Base-by-base conservation (phyloP, 2,113 vertebrate species). In the Craseonycteris thonglongyai region DNA sequence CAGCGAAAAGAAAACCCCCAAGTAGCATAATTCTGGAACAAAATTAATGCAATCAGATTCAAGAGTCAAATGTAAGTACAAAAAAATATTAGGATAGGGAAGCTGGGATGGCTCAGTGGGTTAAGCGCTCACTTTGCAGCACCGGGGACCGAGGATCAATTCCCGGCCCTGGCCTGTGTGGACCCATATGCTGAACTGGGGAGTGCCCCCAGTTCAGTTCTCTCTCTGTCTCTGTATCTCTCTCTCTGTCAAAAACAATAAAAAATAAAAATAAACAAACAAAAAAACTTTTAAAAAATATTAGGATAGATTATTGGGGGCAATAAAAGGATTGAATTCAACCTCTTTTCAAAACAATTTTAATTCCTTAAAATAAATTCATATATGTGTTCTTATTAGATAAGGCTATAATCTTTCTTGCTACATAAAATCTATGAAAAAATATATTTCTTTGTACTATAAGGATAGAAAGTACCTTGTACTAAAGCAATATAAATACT, bases 361-460 rank as follows among this genome's bases (percentile, higher is more conserved):
- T 65, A 93, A 93, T 83, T 89, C 16, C 42, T 91, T 90, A 79
- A 91, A 89, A 69, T 74, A 95, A 90, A 90, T 63, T 79, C 54
- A 68, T 4, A 87, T 69, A 28, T 61, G 33, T 68, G 26, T 19
- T 96, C n/a, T 91, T 79, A 84, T 66, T 75, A 54, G 9, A 82
- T 9, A 94, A 85, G 30, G 33, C 22, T 33, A 93, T 58, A 74
- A 51, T 78, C 35, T 80, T 96, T 75, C 47, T 51, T 90, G 47
- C 3, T 93, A 88, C 88, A 92, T 1, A 59, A 84, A 61, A 84
- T 80, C 74, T 79, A 58, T 72, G 26, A 14, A 68, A 96, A 87
- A 92, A 72, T 72, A 61, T 7, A 83, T 59, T 88, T 93, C 21
- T 40, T 51, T 96, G 56, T 88, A 12, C 14, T 85, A 93, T 88